Evolutionary conservation across 2,113 vertebrate species (phyloP).

Genomic region (Daphoenositta chrysoptera): DNA sequence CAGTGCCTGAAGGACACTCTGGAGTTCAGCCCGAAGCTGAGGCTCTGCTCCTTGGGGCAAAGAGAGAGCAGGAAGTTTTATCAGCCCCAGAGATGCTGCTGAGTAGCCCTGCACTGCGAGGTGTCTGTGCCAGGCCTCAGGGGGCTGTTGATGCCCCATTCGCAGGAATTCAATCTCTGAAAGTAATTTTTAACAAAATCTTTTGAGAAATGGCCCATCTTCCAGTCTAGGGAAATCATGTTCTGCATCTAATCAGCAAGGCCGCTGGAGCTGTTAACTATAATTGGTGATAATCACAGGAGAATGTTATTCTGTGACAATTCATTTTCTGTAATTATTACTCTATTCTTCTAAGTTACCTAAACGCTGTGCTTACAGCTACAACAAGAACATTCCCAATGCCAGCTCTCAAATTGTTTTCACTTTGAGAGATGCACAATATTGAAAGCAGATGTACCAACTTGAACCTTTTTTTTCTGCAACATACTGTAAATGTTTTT

Average conservation of each 20-base stretch:
- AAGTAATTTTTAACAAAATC: not conserved
- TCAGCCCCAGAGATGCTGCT: not conserved
- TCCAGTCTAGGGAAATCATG: not conserved
- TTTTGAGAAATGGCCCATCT: not conserved
- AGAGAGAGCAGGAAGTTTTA: not conserved
- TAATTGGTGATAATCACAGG: constrained; percentile 79
- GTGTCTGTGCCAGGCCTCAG: not conserved
- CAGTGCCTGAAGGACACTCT: not conserved
- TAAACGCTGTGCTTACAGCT: constrained; percentile 80
- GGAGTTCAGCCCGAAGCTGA: not conserved
- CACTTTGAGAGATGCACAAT: constrained; percentile 81
- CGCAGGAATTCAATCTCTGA: not conserved
- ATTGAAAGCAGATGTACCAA: constrained; percentile 94
- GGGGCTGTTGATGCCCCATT: not conserved
- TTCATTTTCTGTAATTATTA: constrained; percentile 90
- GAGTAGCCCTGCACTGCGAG: rapidly evolving
- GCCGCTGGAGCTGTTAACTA: constrained; percentile 72
- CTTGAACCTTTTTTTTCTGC: constrained; percentile 11
- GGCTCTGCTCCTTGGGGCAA: not conserved
- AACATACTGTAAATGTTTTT: constrained; percentile 74
- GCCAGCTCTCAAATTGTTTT: constrained; percentile 84
- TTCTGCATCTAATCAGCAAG: constrained; percentile 78
- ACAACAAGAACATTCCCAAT: constrained; percentile 73
- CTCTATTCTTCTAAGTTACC: constrained; percentile 83
- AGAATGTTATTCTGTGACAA: constrained; percentile 84